phyloP scores from a whole-genome alignment of 2,888 invertebrate genomes.

The Euplagia quadripunctaria region DNA sequence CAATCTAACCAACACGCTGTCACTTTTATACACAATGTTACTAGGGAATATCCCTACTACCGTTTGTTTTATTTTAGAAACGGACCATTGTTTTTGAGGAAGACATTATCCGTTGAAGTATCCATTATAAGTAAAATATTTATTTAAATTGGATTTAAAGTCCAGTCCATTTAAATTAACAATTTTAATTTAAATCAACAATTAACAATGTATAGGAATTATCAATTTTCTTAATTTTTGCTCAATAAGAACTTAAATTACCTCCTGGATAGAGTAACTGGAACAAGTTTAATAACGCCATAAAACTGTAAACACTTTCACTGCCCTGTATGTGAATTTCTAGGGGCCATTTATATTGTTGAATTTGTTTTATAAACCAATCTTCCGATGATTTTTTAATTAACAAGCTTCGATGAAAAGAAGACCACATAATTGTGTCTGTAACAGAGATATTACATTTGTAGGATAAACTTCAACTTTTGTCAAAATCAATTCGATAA shows the following conservation, averaged over 20 bases:
- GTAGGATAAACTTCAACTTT: not conserved
- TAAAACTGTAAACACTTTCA: slow-evolving; percentile 65
- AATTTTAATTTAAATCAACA: too few species aligned
- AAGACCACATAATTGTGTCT: slow-evolving; percentile 74
- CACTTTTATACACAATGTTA: too few species aligned
- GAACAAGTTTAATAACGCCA: slow-evolving; percentile 75
- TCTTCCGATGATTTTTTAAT: slow-evolving; percentile 53
- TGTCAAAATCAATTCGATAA: not conserved
- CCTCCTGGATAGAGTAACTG: slow-evolving; percentile 79
- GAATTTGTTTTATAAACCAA: slow-evolving; percentile 64
- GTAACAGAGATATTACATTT: slow-evolving; percentile 19
- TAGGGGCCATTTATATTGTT: slow-evolving; percentile 72
- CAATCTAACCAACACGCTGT: too few species aligned
- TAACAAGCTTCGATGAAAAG: slow-evolving; percentile 77
- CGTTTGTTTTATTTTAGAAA: too few species aligned
- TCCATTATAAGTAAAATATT: too few species aligned
- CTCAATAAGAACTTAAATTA: slow-evolving; percentile 34
- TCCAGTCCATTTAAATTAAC: too few species aligned
- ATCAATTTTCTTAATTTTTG: too few species aligned
- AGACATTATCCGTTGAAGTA: too few species aligned
- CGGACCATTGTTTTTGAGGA: too few species aligned
- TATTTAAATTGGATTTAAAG: too few species aligned
- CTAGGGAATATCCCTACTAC: too few species aligned
- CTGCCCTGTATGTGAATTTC: slow-evolving; percentile 68
- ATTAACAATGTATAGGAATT: too few species aligned